Evolutionary conservation across 1,140 invertebrate species (phyloP), one percentile per base, ranked within the genome.

Genomic region (Penaeus chinensis): DNA sequence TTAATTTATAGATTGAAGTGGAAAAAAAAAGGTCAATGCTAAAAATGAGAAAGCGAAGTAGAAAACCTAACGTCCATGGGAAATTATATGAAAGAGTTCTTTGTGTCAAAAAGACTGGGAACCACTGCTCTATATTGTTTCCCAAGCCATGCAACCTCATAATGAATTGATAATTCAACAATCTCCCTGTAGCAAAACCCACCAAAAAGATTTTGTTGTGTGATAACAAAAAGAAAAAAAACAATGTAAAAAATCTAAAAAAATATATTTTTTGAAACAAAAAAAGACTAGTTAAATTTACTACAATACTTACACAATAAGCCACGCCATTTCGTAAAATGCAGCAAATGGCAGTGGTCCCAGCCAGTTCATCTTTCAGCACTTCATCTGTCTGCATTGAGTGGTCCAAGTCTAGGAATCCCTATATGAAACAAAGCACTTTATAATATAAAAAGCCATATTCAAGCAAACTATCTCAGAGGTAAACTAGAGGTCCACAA

Each of bases 351-450:
- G 98, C 98, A 80, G 99, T 99, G 24, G 97, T 97, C 60, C 99
- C 98, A 63, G 97, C 97, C 91, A 98, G 94, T 92, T 98, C 97
- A 92, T 97, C 95, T 92, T 96, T 97, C 91, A 98, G 94, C 74
- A 94, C 93, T 74, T 97, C 95, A 92, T 98, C 97, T 90, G 95
- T 94, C 84, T 96, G 92, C 98, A 99, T 99, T 85, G 96, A 96
- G 91, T 96, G 94, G 93, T 99, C 99, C 69, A 99, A 92, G 91
- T 98, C 95, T 27, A 99, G 92, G 92, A 99, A 99, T 82, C 96
- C 98, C 93, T 95, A 91, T 22, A 91, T 89, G 88, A 87, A 84
- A 18, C 80, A 87, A 86, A 89, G 65, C 47, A 42, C 10, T 54
- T 54, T 84, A 86, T 87, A n/a, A 86, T 27, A 80, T 37, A 47